Percentiles rank a stretch among this genome's conserved stretches.
phyloP scores from a whole-genome alignment of 30 jellyfish, hydroid and myxozoan genomes.

The Catostylus mosaicus region DNA sequence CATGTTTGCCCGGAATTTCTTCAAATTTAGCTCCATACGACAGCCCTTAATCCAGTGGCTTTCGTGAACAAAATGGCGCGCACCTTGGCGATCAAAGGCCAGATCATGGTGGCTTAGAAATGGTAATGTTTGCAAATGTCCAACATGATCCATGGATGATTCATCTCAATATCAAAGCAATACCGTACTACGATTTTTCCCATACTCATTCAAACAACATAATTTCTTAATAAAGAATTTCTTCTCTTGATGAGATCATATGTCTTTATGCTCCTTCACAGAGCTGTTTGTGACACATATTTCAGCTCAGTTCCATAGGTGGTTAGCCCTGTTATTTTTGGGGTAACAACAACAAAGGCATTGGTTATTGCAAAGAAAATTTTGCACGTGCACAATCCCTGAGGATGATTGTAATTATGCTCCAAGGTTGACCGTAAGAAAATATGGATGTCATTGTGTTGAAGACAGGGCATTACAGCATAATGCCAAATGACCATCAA shows the following conservation, averaged over 20 bases:
- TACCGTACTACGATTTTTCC: constrained; percentile 33
- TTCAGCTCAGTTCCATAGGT: no score
- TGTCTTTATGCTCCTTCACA: constrained; percentile 27
- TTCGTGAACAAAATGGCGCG: constrained; percentile 68
- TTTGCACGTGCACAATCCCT: no score
- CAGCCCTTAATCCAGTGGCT: constrained; percentile 49
- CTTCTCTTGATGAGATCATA: constrained; percentile 1
- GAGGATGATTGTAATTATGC: no score
- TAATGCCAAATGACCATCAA: no score
- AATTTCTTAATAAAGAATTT: constrained; percentile 16
- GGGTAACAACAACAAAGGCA: no score
- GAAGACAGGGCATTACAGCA: no score
- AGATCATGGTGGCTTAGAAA: constrained; percentile 56
- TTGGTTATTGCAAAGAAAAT: no score
- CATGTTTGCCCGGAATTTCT: constrained; percentile 57
- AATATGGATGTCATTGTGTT: no score
- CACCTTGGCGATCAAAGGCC: constrained; percentile 30
- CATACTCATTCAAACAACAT: constrained; percentile 39
- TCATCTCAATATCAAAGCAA: constrained; percentile 57
- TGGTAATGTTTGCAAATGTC: constrained; percentile 51
- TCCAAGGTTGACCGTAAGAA: no score
- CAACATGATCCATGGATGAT: constrained; percentile 41
- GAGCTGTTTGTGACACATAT: no score
- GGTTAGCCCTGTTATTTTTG: no score
- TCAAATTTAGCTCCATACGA: constrained; percentile 56